Evolutionary conservation across 1,140 invertebrate species (phyloP).

Genomic region (Drosophila parvula): DNA sequence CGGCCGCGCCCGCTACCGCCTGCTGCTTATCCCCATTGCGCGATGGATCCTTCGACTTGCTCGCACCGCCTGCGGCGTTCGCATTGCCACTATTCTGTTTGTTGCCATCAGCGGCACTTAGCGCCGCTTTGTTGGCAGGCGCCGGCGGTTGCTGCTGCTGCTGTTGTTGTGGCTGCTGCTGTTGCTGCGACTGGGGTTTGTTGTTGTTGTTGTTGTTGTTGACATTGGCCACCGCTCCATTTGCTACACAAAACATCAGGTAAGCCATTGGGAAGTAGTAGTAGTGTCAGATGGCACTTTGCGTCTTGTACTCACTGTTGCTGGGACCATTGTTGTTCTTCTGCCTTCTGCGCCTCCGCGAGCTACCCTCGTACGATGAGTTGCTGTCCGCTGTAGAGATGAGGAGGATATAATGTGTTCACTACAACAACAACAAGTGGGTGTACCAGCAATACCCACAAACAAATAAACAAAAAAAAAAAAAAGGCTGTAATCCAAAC

Average conservation of each 20-base stretch:
- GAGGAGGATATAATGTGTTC: slow-evolving; percentile 10
- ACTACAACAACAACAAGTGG: neutral
- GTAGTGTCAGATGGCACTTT: neutral
- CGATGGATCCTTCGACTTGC: slow-evolving; percentile 63
- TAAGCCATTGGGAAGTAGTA: neutral
- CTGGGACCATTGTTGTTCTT: slow-evolving; percentile 78
- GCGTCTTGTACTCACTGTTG: slow-evolving; percentile 71
- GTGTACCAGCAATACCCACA: neutral
- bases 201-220: slow-evolving; percentile 61
- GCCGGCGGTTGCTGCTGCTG: slow-evolving; percentile 43
- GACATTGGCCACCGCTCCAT: slow-evolving; percentile 70
- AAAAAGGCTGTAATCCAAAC: neutral
- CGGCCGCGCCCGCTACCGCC: slow-evolving; percentile 23
- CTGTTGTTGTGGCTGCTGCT: slow-evolving; percentile 43
- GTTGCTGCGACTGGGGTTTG: slow-evolving; percentile 61
- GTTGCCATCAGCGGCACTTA: slow-evolving; percentile 69
- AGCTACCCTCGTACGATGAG: slow-evolving; percentile 82
- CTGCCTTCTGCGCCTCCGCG: slow-evolving; percentile 79
- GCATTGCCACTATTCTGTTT: slow-evolving; percentile 72
- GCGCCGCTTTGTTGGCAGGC: slow-evolving; percentile 54
- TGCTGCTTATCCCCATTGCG: slow-evolving; percentile 58
- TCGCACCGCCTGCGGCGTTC: slow-evolving; percentile 57
- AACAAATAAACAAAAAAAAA: neutral
- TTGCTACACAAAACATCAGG: slow-evolving; percentile 46
- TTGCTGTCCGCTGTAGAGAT: slow-evolving; percentile 74